A percentile compares a stretch with the other conserved stretches of the same genome.
Evolutionary conservation across 2,888 invertebrate species (phyloP).

Genomic region (Agrochola litura): DNA sequence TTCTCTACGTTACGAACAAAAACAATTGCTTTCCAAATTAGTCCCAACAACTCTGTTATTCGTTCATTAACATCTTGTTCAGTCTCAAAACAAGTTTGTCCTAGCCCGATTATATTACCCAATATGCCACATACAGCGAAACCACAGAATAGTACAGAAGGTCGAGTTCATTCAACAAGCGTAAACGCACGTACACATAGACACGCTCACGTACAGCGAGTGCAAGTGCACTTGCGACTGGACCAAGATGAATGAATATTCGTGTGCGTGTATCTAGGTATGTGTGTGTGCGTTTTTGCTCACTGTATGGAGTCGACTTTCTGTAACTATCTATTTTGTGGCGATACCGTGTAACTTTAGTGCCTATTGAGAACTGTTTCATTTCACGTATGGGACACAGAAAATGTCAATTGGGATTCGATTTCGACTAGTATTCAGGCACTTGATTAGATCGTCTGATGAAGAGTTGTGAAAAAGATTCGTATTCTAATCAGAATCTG

Average conservation of each 20-base stretch:
- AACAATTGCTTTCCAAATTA: slow-evolving; percentile 16
- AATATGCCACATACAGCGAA: not conserved
- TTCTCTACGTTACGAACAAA: not conserved
- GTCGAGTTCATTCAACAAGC: not conserved
- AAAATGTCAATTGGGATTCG: slow-evolving; percentile 56
- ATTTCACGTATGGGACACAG: slow-evolving; percentile 29
- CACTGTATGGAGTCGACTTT: not conserved
- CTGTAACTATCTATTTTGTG: not conserved
- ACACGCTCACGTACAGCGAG: not conserved
- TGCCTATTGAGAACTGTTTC: slow-evolving; percentile 26
- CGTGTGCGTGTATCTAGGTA: not conserved
- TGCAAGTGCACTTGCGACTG: not conserved
- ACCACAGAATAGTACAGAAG: not conserved
- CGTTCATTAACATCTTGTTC: slow-evolving; percentile 29
- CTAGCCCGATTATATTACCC: slow-evolving; percentile 11
- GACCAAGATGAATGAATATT: too few relatives aligned
- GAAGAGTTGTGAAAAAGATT: slow-evolving; percentile 23
- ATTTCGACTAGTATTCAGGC: slow-evolving; percentile 40
- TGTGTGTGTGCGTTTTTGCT: not conserved
- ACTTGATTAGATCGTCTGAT: slow-evolving; percentile 39
- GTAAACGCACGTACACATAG: not conserved
- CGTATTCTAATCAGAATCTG: slow-evolving; percentile 19
- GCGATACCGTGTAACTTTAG: slow-evolving; percentile 23
- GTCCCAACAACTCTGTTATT: slow-evolving; percentile 22
- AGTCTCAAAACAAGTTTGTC: slow-evolving; percentile 24